Evolutionary conservation across 2,888 invertebrate species (phyloP), one percentile per base, ranked within the genome.

Genomic region (Dermolepida albohirtum): DNA sequence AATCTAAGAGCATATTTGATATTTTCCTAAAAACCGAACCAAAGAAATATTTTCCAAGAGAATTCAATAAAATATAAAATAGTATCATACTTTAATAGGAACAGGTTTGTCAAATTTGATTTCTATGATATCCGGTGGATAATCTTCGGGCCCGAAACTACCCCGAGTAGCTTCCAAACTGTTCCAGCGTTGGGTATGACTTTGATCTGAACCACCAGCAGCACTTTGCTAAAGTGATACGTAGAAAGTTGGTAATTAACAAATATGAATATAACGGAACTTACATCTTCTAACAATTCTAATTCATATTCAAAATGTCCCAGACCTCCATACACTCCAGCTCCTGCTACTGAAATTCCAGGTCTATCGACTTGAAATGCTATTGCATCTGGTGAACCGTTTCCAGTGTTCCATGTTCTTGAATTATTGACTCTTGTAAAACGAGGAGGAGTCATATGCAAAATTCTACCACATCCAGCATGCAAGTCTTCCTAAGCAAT

Each of bases 321-420:
- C 1, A 91, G 89, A 0, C 97, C 97, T 0, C 94, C 94, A 81
- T 95, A 98, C 34, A 97, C 90, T 76, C 92, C 92, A 2, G 93
- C 93, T 0, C 98, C 98, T 29, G 93, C 93, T 44, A 98, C 88
- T 22, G 93, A 90, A 52, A 98, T 90, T 1, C 97, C 97, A 0
- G 93, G 87, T 16, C 93, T 88, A 84, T 98, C 97, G 8, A 98
- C 97, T 40, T 92, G 91, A 79, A 98, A 96, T 77, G 95, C 95
- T 76, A 99, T 93, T 0, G 97, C 97, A 84, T 99, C 98, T 0
- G 97, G 96, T 8, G 96, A 96, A 34, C 97, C 97, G 81, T 96
- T 96, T 2, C 97, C 96, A 0, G 97, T 96, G 81, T 98, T 97
- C 98, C 98, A 98, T 0, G 94, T 93, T 50, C 96, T 89, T 55